phyloP scores from a whole-genome alignment of 2,113 vertebrate species.

The Circaetus gallicus region DNA sequence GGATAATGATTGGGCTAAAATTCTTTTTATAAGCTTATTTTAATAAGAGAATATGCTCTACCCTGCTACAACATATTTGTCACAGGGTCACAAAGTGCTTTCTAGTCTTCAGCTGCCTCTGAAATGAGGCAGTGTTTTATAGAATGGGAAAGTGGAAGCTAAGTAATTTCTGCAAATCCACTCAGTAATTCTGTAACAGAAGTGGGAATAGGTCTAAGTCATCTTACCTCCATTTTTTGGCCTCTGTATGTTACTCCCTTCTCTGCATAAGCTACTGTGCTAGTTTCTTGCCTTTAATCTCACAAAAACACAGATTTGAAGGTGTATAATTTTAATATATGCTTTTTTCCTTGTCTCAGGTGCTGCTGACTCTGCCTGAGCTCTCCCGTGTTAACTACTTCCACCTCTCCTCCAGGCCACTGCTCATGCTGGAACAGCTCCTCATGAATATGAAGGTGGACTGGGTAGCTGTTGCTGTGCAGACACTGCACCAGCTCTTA shows the following conservation, averaged over 20 bases:
- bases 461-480: constrained; percentile 84
- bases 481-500: constrained; percentile 81
- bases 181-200: background rate
- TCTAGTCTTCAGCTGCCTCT: background rate
- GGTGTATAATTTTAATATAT: background rate
- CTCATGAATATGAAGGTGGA: constrained; percentile 98
- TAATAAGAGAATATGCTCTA: background rate
- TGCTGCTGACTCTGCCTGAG: constrained; percentile 89
- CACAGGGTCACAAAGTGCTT: background rate
- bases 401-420: constrained; percentile 85
- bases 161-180: background rate
- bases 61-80: background rate
- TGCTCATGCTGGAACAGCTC: constrained; percentile 95
- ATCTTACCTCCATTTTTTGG: background rate
- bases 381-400: constrained; percentile 83
- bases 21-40: background rate
- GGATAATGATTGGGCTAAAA: background rate
- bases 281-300: background rate
- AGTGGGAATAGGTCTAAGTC: background rate
- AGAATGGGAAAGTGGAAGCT: background rate
- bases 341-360: constrained; percentile 61
- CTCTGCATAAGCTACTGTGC: background rate
- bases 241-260: background rate
- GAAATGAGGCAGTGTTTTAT: background rate
- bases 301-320: background rate